These are phyloP conservation scores for Apis mellifera DNA, from an alignment of 1,140 invertebrate genomes.

Conservation along the genomic window DNA sequence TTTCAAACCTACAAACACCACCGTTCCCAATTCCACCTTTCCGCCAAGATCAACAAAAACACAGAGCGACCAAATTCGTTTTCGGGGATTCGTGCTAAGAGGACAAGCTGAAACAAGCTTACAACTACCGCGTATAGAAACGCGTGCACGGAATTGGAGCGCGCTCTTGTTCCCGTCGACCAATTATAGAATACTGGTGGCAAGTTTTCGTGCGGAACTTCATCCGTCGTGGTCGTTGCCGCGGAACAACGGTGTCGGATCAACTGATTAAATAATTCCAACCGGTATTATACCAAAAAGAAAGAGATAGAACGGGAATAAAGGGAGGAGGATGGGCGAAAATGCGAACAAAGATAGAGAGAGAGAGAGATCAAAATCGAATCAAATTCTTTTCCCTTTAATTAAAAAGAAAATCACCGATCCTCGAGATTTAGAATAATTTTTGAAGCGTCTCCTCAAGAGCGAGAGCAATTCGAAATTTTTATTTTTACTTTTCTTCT, in stretches of 20 bases:
- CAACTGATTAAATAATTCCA: slow-evolving; percentile 9
- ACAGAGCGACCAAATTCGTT: background rate
- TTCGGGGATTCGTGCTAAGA: slow-evolving; percentile 26
- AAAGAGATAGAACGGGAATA: no score
- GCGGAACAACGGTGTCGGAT: background rate
- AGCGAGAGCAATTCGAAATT: no score
- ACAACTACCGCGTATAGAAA: background rate
- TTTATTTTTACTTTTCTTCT: no score
- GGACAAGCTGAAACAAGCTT: slow-evolving; percentile 18
- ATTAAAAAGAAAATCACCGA: background rate
- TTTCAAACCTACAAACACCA: no score
- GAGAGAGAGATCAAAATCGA: no score
- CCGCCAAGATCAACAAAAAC: background rate
- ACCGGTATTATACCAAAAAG: no score
- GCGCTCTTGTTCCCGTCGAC: background rate
- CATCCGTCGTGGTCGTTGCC: background rate
- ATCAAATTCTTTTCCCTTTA: no score
- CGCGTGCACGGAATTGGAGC: slow-evolving; percentile 12
- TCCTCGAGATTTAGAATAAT: no score
- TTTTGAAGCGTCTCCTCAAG: no score
- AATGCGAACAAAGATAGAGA: no score
- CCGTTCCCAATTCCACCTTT: no score
- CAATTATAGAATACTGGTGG: slow-evolving; percentile 34
- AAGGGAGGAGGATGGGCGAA: no score
- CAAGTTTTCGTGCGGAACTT: slow-evolving; percentile 3